Base-by-base conservation (phyloP, 2,113 vertebrate species). In the Rhipidura dahli region DNA sequence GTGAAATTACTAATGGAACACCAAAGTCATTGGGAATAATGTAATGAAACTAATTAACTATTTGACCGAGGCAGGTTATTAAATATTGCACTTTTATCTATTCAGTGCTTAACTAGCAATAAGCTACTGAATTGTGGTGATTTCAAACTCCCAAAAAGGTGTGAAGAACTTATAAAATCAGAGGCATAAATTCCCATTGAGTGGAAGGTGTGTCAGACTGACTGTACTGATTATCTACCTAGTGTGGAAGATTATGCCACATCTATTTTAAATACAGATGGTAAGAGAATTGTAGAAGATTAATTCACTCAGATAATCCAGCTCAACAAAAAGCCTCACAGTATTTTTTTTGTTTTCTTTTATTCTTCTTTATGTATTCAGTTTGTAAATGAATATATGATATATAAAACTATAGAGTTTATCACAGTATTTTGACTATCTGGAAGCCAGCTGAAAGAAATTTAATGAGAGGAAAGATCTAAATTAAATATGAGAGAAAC, bases 261-360 rank as follows among this genome's bases (percentile, higher is more conserved):
- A 59, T 72, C 51, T 91, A 53, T 79, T 92, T 90, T 51, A 92
- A 92, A 80, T 72, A 79, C 35, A 69, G 35, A 69, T 47, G 42
- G 33, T 63, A 53, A 93, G 18, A 73, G 60, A 92, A 83, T 9
- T 73, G 45, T 39, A 45, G 61, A 84, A 87, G 57, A 73, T 95
- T 83, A 76, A 93, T 89, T 73, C 47, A 66, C 42, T 63, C 26
- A 73, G 53, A 72, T 81, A 91, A 96, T 88, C 53, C 59, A 94
- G 51, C 28, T 92, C 75, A 87, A 78, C 57, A 63, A 65, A 95
- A 83, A 82, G 30, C 40, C 35, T 76, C 49, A 83, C 5, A 47
- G 37, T 57, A 82, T 49, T 83, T 88, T 85, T 69, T 91, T 60
- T 59, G 2, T 30, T 91, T 89, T 85, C 13, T 89, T 92, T 33